A percentile compares a stretch with the other conserved stretches of the same genome.
Evolutionary conservation across 2,113 vertebrate genomes (phyloP).

Genomic region (Sinocyclocheilus anshuiensis): DNA sequence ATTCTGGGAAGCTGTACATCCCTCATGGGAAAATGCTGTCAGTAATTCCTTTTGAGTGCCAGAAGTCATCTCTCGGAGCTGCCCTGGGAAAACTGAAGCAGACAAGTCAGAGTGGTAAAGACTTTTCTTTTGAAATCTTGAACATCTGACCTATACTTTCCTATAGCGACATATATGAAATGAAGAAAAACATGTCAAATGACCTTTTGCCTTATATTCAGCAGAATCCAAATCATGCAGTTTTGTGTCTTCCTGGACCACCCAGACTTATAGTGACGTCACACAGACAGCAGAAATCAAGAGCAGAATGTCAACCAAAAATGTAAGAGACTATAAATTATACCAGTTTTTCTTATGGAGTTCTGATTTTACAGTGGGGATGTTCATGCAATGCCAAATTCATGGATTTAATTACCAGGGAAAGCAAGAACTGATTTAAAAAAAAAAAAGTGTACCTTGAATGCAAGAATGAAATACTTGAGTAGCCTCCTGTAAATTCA

Average conservation of each 20-base stretch:
- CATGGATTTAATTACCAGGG: too few species aligned
- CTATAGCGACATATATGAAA: not conserved
- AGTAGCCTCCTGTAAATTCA: too few species aligned
- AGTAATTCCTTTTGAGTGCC: slow-evolving; percentile 87
- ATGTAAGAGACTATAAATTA: slow-evolving; percentile 54
- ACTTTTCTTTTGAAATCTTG: not conserved
- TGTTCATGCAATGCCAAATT: not conserved
- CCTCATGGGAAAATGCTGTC: slow-evolving; percentile 87
- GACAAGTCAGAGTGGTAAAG: slow-evolving; percentile 76
- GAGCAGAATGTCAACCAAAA: slow-evolving; percentile 58
- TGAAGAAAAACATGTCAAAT: not conserved
- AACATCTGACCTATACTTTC: not conserved
- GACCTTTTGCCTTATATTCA: not conserved
- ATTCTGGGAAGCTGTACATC: slow-evolving; percentile 83
- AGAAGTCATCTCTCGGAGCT: slow-evolving; percentile 85
- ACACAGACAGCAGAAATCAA: slow-evolving; percentile 52
- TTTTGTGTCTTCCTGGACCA: slow-evolving; percentile 70
- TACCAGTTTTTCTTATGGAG: not conserved
- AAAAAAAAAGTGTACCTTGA: too few species aligned
- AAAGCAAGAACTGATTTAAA: too few species aligned
- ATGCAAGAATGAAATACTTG: too few species aligned
- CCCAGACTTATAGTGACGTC: slow-evolving; percentile 64
- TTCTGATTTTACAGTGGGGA: not conserved
- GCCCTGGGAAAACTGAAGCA: slow-evolving; percentile 87
- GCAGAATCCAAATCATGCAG: slow-evolving; percentile 61